Percentiles rank a stretch among this genome's conserved stretches.
Conservation (phyloP, 2,888 invertebrate genomes). For the Ashinkailepas kermadecensis region DNA sequence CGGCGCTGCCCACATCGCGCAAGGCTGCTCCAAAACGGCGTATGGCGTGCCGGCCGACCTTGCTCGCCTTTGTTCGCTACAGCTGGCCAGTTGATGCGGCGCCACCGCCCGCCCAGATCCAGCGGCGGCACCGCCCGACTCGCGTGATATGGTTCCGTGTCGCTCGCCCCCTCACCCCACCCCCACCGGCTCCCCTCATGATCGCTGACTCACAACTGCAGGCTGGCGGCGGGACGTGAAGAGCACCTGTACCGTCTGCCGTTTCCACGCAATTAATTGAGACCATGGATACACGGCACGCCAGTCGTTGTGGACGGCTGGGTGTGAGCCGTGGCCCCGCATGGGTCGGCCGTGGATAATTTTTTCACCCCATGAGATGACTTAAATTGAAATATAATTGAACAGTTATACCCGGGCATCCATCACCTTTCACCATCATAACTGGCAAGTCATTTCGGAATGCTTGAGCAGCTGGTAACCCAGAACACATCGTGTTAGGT, state of each 20-base stretch:
- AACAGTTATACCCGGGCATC: too few species aligned
- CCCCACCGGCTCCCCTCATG: not conserved
- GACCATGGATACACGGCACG: not conserved
- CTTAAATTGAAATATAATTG: too few species aligned
- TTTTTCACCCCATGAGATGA: too few species aligned
- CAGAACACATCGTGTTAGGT: too few species aligned
- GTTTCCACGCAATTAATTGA: not conserved
- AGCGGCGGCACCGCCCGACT: not conserved
- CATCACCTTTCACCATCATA: too few species aligned
- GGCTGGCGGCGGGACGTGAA: not conserved
- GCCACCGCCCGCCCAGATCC: not conserved
- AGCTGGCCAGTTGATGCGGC: not conserved
- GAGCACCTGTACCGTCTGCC: not conserved
- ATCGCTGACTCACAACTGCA: not conserved
- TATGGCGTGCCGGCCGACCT: not conserved
- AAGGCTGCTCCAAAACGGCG: not conserved
- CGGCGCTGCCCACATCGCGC: too few species aligned
- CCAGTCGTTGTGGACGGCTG: not conserved
- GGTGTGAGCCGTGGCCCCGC: not conserved
- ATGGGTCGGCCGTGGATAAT: too few species aligned
- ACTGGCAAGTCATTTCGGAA: too few species aligned
- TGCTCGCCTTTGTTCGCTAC: not conserved
- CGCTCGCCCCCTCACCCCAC: not conserved
- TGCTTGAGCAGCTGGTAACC: too few species aligned
- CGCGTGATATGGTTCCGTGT: not conserved